phyloP scores from a whole-genome alignment of 2,797 vertebrate genomes.

The Pantherophis alleghaniensis region DNA sequence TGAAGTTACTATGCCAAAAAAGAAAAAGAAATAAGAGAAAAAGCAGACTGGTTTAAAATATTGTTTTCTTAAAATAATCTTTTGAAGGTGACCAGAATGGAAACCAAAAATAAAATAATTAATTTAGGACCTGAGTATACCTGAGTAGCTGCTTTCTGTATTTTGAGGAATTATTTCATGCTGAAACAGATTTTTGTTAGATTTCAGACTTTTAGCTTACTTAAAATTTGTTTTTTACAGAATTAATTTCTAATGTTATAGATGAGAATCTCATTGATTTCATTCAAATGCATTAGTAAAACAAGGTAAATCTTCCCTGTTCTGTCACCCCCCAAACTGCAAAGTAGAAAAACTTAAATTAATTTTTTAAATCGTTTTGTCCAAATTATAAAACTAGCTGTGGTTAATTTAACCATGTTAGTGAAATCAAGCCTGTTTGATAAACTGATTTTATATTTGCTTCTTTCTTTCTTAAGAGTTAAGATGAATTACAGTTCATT shows the following conservation, averaged over 20 bases:
- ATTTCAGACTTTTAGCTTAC: neutral
- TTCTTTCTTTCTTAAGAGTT: neutral
- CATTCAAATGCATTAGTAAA: neutral
- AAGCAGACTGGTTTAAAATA: conserved; percentile 38
- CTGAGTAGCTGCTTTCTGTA: neutral
- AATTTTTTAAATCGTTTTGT: neutral
- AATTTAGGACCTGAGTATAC: conserved; percentile 30
- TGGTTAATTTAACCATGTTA: neutral
- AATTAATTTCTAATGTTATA: neutral
- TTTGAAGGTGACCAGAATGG: neutral
- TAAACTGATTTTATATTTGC: neutral
- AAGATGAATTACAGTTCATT: neutral
- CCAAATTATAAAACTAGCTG: neutral
- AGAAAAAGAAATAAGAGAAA: conserved; percentile 5
- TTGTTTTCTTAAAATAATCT: neutral
- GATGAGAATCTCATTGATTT: neutral
- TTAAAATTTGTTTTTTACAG: neutral
- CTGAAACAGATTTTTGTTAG: neutral
- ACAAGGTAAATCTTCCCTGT: neutral
- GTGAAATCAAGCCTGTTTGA: neutral
- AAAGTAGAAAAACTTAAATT: neutral
- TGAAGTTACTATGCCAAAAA: conserved; percentile 68
- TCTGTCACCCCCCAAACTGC: neutral
- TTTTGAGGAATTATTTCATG: neutral
- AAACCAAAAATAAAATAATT: conserved; percentile 15